Evolutionary conservation across 2,797 vertebrate species (phyloP).

Genomic region (Corythornis leucogaster): DNA sequence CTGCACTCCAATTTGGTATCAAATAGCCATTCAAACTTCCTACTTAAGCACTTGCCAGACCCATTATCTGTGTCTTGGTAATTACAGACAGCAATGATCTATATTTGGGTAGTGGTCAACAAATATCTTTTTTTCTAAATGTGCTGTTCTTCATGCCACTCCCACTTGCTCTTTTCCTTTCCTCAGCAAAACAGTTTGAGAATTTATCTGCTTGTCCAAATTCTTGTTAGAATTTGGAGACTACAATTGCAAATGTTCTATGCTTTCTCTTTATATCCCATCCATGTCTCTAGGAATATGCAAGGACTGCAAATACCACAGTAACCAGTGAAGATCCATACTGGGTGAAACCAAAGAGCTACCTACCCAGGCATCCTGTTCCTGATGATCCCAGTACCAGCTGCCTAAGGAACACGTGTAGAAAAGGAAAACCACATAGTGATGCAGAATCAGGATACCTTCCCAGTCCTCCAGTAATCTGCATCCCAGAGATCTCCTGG

Average conservation of each 20-base stretch:
- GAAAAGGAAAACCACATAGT: not conserved
- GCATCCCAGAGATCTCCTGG: not conserved
- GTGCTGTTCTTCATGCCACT: not conserved
- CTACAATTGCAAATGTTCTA: not conserved
- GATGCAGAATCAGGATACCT: not conserved
- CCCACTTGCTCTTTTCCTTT: not conserved
- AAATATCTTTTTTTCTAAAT: not conserved
- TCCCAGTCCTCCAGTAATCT: not conserved
- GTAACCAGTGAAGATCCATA: not conserved
- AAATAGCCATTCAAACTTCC: not conserved
- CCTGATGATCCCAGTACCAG: not conserved
- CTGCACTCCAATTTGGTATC: not conserved
- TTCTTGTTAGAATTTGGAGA: not conserved
- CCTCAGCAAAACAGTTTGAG: not conserved
- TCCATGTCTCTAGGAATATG: not conserved
- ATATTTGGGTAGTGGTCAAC: not conserved
- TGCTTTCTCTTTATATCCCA: not conserved
- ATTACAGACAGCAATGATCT: not conserved
- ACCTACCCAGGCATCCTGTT: not conserved
- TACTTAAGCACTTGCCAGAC: not conserved
- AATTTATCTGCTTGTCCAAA: not conserved
- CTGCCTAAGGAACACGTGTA: not conserved
- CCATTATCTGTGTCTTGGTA: not conserved
- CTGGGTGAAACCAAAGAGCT: not conserved
- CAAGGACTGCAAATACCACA: not conserved